Evolutionary conservation across 64 coral and sea anemone species (phyloP).

Genomic region (Actinia tenebrosa): DNA sequence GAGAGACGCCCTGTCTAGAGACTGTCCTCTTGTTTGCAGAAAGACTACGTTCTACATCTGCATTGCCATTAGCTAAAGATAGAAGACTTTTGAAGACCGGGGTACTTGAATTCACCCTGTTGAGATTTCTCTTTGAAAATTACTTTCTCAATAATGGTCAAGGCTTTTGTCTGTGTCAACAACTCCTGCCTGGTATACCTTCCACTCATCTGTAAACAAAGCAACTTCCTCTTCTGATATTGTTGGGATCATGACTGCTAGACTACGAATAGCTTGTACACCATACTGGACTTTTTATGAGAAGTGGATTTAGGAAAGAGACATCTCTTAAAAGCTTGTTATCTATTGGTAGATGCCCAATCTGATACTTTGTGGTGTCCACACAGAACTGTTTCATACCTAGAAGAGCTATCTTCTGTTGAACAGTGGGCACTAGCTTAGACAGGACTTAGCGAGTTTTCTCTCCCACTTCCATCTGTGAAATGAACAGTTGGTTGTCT

Average conservation of each 20-base stretch:
- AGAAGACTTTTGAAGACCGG: conserved; percentile 43
- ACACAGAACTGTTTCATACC: conserved; percentile 38
- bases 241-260: conserved; percentile 51
- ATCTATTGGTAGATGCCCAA: conserved; percentile 28
- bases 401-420: conserved; percentile 35
- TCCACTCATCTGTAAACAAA: conserved; percentile 56
- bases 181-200: conserved; percentile 35
- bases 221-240: conserved; percentile 43
- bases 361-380: conserved; percentile 50
- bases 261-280: conserved; percentile 36
- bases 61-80: conserved; percentile 50
- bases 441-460: no score
- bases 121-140: conserved; percentile 21
- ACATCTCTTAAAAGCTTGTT: conserved; percentile 47
- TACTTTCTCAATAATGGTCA: conserved; percentile 32
- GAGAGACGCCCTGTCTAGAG: conserved; percentile 47
- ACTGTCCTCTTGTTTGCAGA: conserved; percentile 45
- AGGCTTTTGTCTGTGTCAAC: neutral
- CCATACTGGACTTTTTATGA: conserved; percentile 27
- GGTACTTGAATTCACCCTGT: conserved; percentile 39
- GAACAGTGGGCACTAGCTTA: no score
- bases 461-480: no score
- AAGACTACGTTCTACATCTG: conserved; percentile 12
- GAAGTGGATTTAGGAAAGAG: conserved; percentile 22
- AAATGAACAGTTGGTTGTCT: no score